These are phyloP conservation scores for Rhyacophila evoluta DNA, from an alignment of 2,888 invertebrate species.

Conservation along the genomic window DNA sequence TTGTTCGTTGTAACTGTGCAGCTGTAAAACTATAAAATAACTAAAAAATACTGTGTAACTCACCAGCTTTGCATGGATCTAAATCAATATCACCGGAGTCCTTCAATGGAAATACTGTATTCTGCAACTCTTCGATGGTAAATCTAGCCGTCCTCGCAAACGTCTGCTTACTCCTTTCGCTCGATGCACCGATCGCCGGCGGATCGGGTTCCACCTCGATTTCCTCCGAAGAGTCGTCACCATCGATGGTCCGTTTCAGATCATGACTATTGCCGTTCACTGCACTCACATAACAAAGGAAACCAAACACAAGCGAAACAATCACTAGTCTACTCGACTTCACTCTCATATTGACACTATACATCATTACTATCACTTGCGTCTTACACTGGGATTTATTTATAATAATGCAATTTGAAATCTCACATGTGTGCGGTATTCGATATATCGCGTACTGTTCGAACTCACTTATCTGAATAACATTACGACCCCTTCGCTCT, in stretches of 20 bases:
- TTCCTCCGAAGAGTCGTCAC: neutral
- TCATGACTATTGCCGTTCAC: neutral
- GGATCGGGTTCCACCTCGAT: neutral
- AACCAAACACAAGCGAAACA: neutral
- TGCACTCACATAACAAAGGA: conserved; percentile 7
- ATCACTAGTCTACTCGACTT: neutral
- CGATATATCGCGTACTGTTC: neutral
- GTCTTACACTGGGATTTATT: neutral
- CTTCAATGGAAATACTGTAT: conserved; percentile 74
- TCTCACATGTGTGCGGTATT: conserved; percentile 1
- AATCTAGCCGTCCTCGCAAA: conserved; percentile 66
- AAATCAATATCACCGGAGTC: conserved; percentile 82
- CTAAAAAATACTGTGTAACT: conserved; percentile 59
- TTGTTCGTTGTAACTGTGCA: too few relatives aligned
- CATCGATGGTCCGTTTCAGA: conserved; percentile 6
- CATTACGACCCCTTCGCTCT: conserved; percentile 11
- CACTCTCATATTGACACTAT: neutral
- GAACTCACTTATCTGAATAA: conserved; percentile 31
- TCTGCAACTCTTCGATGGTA: conserved; percentile 77
- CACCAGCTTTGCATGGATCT: conserved; percentile 91
- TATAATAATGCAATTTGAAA: neutral
- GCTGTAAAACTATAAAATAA: too few relatives aligned
- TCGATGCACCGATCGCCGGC: neutral
- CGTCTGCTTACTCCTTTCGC: neutral
- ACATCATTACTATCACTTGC: neutral